Conservation (phyloP, 2,113 vertebrate genomes). For the Gadus macrocephalus region DNA sequence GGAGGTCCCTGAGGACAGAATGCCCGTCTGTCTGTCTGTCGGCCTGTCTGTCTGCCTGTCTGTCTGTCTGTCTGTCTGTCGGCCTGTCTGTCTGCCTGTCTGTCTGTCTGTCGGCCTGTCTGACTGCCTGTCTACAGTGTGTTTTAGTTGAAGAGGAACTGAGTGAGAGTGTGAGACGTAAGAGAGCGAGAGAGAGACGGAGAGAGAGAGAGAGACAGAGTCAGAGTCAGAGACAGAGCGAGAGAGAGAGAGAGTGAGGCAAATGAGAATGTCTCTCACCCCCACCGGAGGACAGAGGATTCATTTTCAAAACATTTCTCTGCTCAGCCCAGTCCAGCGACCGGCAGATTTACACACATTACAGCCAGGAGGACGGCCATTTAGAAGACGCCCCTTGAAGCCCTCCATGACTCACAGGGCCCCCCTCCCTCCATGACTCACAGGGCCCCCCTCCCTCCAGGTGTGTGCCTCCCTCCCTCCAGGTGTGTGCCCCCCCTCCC, state of each 20-base stretch:
- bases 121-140: not conserved
- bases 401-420: no score
- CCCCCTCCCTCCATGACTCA: no score
- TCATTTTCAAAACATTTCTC: slow-evolving; percentile 14
- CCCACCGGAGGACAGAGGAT: not conserved
- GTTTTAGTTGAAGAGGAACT: not conserved
- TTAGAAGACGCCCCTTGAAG: not conserved
- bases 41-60: not conserved
- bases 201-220: no score
- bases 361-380: not conserved
- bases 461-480: no score
- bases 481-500: no score
- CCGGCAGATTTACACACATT: slow-evolving; percentile 7
- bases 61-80: not conserved
- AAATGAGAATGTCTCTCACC: not conserved
- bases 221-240: no score
- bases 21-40: not conserved
- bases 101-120: no score
- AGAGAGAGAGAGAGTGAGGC: not conserved
- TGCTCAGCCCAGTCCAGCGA: not conserved
- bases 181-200: not conserved
- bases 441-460: no score
- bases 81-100: not conserved
- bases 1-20: not conserved
- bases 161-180: not conserved